phyloP scores from a whole-genome alignment of 2,113 vertebrate genomes.

The Bos javanicus region DNA sequence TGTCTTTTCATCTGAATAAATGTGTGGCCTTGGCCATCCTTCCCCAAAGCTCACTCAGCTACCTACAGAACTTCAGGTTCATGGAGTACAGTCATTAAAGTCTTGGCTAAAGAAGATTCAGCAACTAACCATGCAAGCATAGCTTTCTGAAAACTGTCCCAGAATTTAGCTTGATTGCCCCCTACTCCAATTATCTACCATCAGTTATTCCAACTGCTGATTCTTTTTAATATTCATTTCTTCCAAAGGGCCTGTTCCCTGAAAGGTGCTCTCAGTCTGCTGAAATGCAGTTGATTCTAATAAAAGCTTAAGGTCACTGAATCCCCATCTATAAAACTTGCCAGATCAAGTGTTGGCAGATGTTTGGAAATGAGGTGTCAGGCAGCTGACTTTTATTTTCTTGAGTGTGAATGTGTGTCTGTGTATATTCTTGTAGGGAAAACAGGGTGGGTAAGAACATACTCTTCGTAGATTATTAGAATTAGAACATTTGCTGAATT shows the following conservation, averaged over 20 bases:
- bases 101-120: not conserved
- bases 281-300: not conserved
- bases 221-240: not conserved
- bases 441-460: not conserved
- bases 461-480: not conserved
- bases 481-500: not conserved
- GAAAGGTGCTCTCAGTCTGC: not conserved
- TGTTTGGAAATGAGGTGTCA: not conserved
- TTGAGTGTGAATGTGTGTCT: not conserved
- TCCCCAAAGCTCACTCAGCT: not conserved
- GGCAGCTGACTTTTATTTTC: not conserved
- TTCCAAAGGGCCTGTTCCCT: not conserved
- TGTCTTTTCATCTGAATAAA: not conserved
- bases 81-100: not conserved
- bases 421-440: not conserved
- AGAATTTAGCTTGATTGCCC: not conserved
- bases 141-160: not conserved
- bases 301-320: not conserved
- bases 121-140: not conserved
- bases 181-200: not conserved
- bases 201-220: not conserved
- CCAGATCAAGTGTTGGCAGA: not conserved
- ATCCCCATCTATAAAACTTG: not conserved
- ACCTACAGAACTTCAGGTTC: not conserved
- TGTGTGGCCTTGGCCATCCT: not conserved